Conservation (phyloP, 2,113 vertebrate species). For the Gymnorhina tibicen region DNA sequence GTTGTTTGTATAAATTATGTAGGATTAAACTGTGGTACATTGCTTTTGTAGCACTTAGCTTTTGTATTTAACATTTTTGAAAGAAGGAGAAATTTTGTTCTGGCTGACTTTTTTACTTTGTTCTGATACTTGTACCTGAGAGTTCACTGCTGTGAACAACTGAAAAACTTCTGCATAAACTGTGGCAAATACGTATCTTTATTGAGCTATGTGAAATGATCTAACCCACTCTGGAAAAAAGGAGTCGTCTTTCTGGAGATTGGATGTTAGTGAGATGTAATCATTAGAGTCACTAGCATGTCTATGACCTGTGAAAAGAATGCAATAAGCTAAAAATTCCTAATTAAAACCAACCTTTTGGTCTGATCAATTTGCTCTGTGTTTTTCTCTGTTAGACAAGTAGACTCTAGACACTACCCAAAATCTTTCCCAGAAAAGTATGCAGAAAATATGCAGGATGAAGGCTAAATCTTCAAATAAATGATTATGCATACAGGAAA, state of each 20-base stretch:
- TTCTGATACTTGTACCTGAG: neutral
- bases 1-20: neutral
- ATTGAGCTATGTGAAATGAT: neutral
- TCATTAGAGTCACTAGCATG: neutral
- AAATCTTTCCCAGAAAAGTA: neutral
- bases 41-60: neutral
- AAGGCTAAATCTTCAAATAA: neutral
- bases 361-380: neutral
- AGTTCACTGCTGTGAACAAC: neutral
- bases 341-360: neutral
- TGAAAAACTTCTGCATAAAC: neutral
- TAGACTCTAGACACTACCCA: neutral
- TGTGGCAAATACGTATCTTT: neutral
- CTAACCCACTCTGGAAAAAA: neutral
- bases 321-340: neutral
- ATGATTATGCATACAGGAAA: neutral
- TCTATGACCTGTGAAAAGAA: neutral
- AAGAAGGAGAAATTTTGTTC: neutral
- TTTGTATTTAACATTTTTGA: neutral
- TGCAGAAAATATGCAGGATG: neutral
- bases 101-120: neutral
- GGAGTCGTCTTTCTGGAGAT: neutral
- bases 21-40: neutral
- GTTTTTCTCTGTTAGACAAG: neutral
- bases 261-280: neutral